Percentiles rank a stretch among this genome's conserved stretches.
phyloP scores from a whole-genome alignment of 2,888 invertebrate species.

The Tipula lateralis region DNA sequence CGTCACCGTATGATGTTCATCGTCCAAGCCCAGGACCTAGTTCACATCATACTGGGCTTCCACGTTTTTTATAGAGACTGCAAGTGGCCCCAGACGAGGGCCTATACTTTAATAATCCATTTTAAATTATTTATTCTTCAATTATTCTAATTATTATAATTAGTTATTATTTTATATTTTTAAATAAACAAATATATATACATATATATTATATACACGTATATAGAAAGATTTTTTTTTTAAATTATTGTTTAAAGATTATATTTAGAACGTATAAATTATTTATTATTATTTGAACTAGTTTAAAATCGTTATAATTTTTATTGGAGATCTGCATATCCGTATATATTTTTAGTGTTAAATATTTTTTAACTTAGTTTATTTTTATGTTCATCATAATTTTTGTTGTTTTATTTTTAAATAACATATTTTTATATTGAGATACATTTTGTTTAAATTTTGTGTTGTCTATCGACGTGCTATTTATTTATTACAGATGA shows the following conservation, averaged over 20 bases:
- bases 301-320: not conserved
- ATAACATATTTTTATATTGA: not conserved
- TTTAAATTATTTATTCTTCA: conserved; percentile 38
- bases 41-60: conserved; percentile 48
- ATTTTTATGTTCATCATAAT: not conserved
- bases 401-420: not conserved
- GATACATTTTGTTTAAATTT: not conserved
- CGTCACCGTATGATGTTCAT: conserved; percentile 47
- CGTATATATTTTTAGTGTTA: conserved; percentile 11
- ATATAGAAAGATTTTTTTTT: not conserved
- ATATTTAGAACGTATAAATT: not conserved
- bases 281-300: not conserved
- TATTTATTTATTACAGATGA: not conserved
- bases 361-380: not conserved
- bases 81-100: conserved; percentile 48
- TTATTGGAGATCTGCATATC: conserved; percentile 11
- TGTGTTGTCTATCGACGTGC: not conserved
- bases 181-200: not conserved
- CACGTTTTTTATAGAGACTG: conserved; percentile 50
- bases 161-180: conserved; percentile 11
- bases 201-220: not conserved
- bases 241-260: not conserved
- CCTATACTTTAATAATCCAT: conserved; percentile 49
- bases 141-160: not conserved
- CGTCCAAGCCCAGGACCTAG: conserved; percentile 41